These are phyloP conservation scores for Epicauta chinensis DNA, from an alignment of 1,140 invertebrate genomes.

Conservation along the genomic window DNA sequence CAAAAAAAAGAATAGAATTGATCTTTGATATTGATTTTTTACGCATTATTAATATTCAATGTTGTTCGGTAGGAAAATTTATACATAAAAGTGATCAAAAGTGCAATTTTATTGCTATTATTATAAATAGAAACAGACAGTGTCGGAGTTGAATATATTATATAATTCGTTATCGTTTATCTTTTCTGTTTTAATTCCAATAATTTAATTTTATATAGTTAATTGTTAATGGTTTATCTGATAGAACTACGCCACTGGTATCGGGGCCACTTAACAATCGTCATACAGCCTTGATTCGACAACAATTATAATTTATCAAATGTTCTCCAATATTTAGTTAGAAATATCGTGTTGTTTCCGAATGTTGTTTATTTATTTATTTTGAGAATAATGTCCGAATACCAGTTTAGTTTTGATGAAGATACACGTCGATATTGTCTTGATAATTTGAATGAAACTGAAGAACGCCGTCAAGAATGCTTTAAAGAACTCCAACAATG, in stretches of 20 bases:
- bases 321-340: neutral
- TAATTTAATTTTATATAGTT: too few species aligned
- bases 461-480: conserved; percentile 13
- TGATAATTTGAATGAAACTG: conserved; percentile 26
- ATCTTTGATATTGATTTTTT: neutral
- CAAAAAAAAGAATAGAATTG: neutral
- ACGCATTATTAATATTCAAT: neutral
- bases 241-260: neutral
- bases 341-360: too few species aligned
- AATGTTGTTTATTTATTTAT: too few species aligned
- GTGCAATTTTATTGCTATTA: too few species aligned
- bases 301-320: neutral
- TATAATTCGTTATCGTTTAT: too few species aligned
- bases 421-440: conserved; percentile 6
- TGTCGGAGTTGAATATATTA: too few species aligned
- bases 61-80: neutral
- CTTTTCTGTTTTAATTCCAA: too few species aligned
- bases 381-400: neutral
- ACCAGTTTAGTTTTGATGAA: conserved; percentile 6
- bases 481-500: conserved; percentile 26
- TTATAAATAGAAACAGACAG: too few species aligned
- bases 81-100: too few species aligned
- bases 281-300: neutral
- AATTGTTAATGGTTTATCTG: neutral
- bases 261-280: neutral